Evolutionary conservation across 2,888 invertebrate genomes (phyloP).

Genomic region (Bedellia somnulentella): DNA sequence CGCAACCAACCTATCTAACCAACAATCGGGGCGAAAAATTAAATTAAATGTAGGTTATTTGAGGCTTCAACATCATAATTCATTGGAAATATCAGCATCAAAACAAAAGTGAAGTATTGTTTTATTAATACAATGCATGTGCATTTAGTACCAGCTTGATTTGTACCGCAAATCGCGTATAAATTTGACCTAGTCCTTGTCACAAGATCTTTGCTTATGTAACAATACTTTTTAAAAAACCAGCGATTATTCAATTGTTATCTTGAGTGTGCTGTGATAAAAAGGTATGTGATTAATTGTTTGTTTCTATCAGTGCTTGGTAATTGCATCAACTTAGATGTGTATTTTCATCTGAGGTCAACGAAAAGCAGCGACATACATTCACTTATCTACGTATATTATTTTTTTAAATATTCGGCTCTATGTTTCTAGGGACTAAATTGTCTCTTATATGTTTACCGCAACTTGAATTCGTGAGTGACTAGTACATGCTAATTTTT

Average conservation of each 20-base stretch:
- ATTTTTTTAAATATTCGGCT: constrained; percentile 12
- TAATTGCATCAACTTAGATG: background rate
- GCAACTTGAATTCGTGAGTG: no score
- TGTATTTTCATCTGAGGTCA: background rate
- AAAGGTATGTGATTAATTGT: constrained; percentile 37
- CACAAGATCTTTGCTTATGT: constrained; percentile 52
- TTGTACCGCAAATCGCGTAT: constrained; percentile 19
- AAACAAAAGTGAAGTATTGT: constrained; percentile 46
- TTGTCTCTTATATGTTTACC: no score
- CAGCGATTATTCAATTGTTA: constrained; percentile 29
- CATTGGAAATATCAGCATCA: constrained; percentile 28
- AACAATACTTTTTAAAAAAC: constrained; percentile 44
- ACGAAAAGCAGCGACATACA: background rate
- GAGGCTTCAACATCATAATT: constrained; percentile 28
- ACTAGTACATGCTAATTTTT: no score
- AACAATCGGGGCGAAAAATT: constrained; percentile 13
- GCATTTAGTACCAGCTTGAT: constrained; percentile 34
- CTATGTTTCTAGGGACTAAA: no score
- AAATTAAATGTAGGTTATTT: constrained; percentile 49
- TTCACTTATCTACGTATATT: constrained; percentile 2
- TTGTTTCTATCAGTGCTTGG: background rate
- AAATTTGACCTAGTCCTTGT: constrained; percentile 24
- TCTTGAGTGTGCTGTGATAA: constrained; percentile 33
- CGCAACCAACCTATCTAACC: constrained; percentile 1
- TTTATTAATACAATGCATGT: constrained; percentile 25